Conservation (phyloP, 2,888 invertebrate species). For the Cecidostiba fungosa region DNA sequence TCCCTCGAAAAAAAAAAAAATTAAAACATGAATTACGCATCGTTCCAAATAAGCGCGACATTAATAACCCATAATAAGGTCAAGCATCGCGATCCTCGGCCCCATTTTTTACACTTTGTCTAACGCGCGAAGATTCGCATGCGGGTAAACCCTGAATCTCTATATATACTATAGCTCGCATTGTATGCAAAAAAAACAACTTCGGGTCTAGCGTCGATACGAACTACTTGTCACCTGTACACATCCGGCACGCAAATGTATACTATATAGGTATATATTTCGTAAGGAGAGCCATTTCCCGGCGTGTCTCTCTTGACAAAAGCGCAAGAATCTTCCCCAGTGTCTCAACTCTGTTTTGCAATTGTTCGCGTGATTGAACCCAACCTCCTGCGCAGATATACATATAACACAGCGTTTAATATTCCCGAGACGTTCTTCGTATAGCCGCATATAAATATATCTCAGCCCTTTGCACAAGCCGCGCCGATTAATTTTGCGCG, state of each 20-base stretch:
- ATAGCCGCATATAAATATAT: not conserved
- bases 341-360: not conserved
- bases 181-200: too few relatives aligned
- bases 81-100: not conserved
- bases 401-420: not conserved
- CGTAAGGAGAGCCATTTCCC: not conserved
- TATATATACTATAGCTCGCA: not conserved
- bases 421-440: not conserved
- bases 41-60: not conserved
- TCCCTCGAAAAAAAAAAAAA: not conserved
- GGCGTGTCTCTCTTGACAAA: not conserved
- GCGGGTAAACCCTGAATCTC: not conserved
- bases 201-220: too few relatives aligned
- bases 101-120: not conserved
- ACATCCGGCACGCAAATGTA: not conserved
- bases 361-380: not conserved
- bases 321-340: conserved; percentile 1
- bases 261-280: not conserved
- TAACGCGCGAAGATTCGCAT: not conserved
- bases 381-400: not conserved
- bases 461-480: not conserved
- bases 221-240: too few relatives aligned
- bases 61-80: not conserved
- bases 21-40: not conserved
- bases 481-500: not conserved